Evolutionary conservation across 2,113 vertebrate species (phyloP).

Genomic region (Petrocephalus zakoni): DNA sequence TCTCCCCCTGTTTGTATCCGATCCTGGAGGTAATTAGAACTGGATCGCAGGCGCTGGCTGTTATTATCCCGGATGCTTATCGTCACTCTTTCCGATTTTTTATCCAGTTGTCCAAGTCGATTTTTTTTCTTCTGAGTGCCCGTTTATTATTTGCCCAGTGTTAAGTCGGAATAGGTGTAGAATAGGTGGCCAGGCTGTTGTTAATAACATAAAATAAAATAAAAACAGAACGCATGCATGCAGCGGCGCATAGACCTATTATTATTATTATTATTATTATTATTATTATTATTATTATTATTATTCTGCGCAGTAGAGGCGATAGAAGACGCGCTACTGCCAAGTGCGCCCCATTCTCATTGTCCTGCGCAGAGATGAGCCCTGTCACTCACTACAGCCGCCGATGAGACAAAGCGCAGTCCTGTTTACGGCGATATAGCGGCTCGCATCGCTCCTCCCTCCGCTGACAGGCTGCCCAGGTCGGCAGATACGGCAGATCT

Average conservation of each 20-base stretch:
- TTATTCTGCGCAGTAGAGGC: background rate
- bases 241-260: background rate
- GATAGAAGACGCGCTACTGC: conserved; percentile 5
- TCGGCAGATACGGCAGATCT: conserved; percentile 27
- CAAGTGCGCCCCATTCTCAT: conserved; percentile 15
- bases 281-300: background rate
- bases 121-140: background rate
- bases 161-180: background rate
- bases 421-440: conserved; percentile 37
- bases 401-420: conserved; percentile 41
- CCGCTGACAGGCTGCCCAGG: conserved; percentile 16
- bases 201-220: background rate
- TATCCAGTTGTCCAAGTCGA: background rate
- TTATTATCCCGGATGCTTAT: background rate
- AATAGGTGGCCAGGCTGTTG: background rate
- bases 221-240: background rate
- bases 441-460: conserved; percentile 39
- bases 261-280: background rate
- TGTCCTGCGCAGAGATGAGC: conserved; percentile 5
- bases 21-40: background rate
- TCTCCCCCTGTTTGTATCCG: conserved; percentile 7
- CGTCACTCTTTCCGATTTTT: background rate
- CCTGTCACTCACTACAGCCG: conserved; percentile 19
- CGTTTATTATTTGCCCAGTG: background rate
- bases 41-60: background rate